These are phyloP conservation scores for Isurus oxyrinchus DNA, from an alignment of 2,113 vertebrate genomes.

Conservation along the genomic window DNA sequence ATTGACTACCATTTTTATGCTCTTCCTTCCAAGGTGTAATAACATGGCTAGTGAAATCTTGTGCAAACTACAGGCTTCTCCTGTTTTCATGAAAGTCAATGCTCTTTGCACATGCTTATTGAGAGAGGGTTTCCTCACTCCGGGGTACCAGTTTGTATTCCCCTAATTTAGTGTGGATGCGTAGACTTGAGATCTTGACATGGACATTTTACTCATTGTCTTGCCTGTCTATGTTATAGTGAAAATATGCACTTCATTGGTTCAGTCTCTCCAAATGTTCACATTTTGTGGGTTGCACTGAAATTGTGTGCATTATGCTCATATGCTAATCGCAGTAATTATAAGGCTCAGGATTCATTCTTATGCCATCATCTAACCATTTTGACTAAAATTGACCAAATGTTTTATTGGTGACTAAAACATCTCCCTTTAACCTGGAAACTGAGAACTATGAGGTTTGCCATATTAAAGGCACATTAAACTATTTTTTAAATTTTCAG, in stretches of 20 bases:
- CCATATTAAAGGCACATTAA: background rate
- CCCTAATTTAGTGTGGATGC: background rate
- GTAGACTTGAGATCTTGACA: background rate
- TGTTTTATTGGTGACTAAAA: background rate
- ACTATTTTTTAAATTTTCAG: background rate
- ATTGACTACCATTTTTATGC: background rate
- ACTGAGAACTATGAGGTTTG: background rate
- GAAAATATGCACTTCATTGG: background rate
- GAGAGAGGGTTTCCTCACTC: background rate
- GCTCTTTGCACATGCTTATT: background rate
- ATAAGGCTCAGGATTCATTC: background rate
- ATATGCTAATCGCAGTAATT: background rate
- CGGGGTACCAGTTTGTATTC: background rate
- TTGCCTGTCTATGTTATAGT: background rate
- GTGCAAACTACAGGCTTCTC: background rate
- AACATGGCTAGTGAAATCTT: slow-evolving; percentile 1
- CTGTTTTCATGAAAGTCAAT: background rate
- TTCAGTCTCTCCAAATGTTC: background rate
- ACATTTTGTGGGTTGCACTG: background rate
- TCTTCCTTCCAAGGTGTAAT: background rate
- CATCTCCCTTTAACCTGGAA: background rate
- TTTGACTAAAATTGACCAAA: background rate
- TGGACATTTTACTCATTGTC: background rate
- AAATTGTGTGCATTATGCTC: background rate
- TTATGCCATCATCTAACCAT: background rate